Evolutionary conservation across 2,888 invertebrate genomes (phyloP), one percentile per base, ranked within the genome.

Genomic region (Cosmopolites sordidus): DNA sequence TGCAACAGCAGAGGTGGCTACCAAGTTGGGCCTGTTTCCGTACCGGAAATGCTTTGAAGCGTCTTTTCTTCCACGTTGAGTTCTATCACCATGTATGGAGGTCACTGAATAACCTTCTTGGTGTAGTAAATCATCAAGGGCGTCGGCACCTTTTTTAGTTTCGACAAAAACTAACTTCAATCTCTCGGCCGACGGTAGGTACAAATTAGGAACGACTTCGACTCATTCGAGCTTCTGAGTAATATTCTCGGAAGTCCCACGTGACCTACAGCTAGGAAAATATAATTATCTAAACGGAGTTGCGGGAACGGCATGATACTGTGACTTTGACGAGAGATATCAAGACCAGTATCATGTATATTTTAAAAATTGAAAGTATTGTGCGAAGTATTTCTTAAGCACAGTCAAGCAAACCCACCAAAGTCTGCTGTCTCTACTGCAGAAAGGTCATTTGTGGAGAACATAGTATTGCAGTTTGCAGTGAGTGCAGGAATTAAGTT

Each of bases 181-280:
- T 63, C 88, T 87, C 68, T 92, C 91, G 60, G 87, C 83, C 55
- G 85, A 83, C 46, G 84, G 79, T 57, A 80, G 79, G 55, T 78
- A 79, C 60, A 83, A 79, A 60, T 84, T 80, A 60, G 83, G 78
- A 12, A 93, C 90, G 73, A 91, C 99, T 69, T 96, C 95, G 12
- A 99, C 98, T 98, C 98, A 99, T 51, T 98, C 89, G 16, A 74
- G 69, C 72, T 97, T 96, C 78, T 99, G 99, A 33, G 97, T 97
- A 67, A 99, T 99, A 77, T 99, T 99, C 77, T 99, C 98, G 16
- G 97, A 98, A 5, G 99, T 99, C 99, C 99, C 46, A 99, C 99
- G 62, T 99, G 88, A 43, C 99, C 99, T 50, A 99, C 98, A 42
- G 99, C 97, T 76, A 99, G 83, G 79, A 99, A 99, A 67, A 99